Conservation (phyloP, 2,797 vertebrate species). For the Ctenopoma kingsleyae region DNA sequence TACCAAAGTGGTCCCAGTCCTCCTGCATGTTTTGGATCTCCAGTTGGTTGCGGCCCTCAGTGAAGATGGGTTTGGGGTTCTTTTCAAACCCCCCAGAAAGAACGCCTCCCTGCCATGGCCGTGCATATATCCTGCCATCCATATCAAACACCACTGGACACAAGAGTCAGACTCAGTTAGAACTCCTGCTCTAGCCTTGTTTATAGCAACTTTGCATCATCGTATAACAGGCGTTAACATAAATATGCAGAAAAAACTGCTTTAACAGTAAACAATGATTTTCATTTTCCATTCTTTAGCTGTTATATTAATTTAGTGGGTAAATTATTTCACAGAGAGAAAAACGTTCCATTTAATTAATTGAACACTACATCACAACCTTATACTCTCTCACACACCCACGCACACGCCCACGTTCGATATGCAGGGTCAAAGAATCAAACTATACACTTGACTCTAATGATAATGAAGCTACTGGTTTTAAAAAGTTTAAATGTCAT, state of each 20-base stretch:
- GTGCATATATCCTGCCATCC: slow-evolving; percentile 95
- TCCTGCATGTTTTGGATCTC: slow-evolving; percentile 97
- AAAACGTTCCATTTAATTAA: not conserved
- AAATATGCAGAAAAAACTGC: not conserved
- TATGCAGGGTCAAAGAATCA: not conserved
- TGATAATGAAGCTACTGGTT: not conserved
- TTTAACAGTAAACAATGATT: not conserved
- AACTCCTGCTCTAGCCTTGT: not conserved
- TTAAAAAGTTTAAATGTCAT: not conserved
- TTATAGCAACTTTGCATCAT: not conserved
- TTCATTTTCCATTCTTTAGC: not conserved
- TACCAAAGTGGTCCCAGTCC: slow-evolving; percentile 99
- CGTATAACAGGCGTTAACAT: not conserved
- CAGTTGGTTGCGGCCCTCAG: slow-evolving; percentile 96
- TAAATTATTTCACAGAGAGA: not conserved
- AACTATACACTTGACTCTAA: not conserved
- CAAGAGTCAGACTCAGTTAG: slow-evolving; percentile 31
- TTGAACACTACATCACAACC: not conserved
- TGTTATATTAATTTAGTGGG: not conserved
- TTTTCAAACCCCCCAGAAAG: slow-evolving; percentile 98
- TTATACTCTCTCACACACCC: not conserved
- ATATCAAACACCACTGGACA: slow-evolving; percentile 91
- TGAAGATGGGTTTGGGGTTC: slow-evolving; percentile 98
- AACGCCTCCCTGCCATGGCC: slow-evolving; percentile 94
- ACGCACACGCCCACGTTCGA: not conserved